Conservation (phyloP, 2,797 vertebrate genomes). For the Tokudaia tokunoshimensis region DNA sequence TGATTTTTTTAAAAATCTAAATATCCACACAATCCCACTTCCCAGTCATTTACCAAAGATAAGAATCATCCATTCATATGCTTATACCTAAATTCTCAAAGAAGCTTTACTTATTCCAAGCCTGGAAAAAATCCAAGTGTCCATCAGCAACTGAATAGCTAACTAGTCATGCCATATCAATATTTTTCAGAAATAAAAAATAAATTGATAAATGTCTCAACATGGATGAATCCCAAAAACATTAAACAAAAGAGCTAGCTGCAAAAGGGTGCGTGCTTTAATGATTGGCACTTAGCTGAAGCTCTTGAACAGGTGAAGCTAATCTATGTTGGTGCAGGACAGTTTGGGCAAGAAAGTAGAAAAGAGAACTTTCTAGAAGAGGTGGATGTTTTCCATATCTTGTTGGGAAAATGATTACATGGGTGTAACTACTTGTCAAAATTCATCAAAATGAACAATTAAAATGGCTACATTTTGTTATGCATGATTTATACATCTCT, state of each 20-base stretch:
- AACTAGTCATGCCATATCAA: background rate
- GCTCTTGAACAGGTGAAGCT: constrained; percentile 14
- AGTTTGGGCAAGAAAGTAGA: constrained; percentile 27
- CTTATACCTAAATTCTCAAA: background rate
- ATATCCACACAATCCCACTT: background rate
- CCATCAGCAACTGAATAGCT: background rate
- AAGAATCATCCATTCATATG: background rate
- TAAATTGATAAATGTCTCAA: background rate
- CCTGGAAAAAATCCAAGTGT: constrained; percentile 36
- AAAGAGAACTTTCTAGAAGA: constrained; percentile 27
- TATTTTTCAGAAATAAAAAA: constrained; percentile 26
- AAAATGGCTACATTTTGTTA: background rate
- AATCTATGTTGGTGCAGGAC: background rate
- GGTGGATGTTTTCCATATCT: constrained; percentile 38
- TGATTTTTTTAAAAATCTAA: constrained; percentile 20
- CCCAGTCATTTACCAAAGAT: constrained; percentile 24
- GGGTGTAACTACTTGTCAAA: constrained; percentile 39
- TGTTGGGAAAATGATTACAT: background rate
- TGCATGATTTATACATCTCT: background rate
- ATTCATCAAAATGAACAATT: constrained; percentile 47
- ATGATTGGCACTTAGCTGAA: background rate
- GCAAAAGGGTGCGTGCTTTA: background rate
- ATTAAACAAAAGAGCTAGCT: constrained; percentile 22
- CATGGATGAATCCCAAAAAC: constrained; percentile 40
- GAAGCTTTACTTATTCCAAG: background rate